Percentiles rank a stretch among this genome's conserved stretches.
These are phyloP conservation scores for Zosterops japonicus DNA, from an alignment of 2,113 vertebrate genomes.

Conservation along the genomic window DNA sequence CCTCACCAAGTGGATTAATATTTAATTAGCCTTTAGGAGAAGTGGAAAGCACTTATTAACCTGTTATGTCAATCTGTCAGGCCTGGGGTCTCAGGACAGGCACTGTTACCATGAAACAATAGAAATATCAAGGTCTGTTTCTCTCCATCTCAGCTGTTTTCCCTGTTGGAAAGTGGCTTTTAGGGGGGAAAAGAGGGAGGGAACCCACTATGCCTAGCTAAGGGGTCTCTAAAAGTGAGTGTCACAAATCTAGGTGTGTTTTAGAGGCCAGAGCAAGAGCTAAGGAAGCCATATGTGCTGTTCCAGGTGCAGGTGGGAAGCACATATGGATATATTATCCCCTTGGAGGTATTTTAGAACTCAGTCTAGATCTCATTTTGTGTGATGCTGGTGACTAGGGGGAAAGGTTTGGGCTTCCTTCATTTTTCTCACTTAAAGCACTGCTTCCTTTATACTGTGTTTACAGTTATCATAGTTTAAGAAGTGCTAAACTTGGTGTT, in stretches of 20 bases:
- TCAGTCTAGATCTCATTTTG: background rate
- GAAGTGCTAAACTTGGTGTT: constrained; percentile 27
- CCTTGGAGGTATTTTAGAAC: constrained; percentile 10
- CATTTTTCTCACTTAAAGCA: background rate
- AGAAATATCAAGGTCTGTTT: constrained; percentile 6
- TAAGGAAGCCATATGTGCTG: background rate
- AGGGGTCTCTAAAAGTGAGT: background rate
- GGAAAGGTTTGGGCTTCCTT: background rate
- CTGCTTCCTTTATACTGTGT: background rate
- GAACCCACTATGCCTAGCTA: background rate
- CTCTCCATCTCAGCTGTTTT: fast-evolving
- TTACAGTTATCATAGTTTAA: background rate
- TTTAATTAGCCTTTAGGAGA: constrained; percentile 98
- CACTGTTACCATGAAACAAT: constrained; percentile 66
- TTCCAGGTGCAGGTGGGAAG: constrained; percentile 12
- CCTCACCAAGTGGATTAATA: constrained; percentile 98
- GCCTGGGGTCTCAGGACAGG: constrained; percentile 77
- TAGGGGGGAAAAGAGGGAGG: background rate
- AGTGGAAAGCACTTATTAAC: constrained; percentile 96
- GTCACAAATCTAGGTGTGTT: background rate
- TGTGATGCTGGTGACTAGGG: background rate
- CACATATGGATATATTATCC: constrained; percentile 24
- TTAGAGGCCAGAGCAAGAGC: background rate
- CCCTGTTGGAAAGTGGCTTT: background rate
- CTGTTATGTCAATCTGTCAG: constrained; percentile 95